Percentiles rank a stretch among this genome's conserved stretches.
phyloP scores from a whole-genome alignment of 2,888 invertebrate genomes.

The Cataglyphis livida region DNA sequence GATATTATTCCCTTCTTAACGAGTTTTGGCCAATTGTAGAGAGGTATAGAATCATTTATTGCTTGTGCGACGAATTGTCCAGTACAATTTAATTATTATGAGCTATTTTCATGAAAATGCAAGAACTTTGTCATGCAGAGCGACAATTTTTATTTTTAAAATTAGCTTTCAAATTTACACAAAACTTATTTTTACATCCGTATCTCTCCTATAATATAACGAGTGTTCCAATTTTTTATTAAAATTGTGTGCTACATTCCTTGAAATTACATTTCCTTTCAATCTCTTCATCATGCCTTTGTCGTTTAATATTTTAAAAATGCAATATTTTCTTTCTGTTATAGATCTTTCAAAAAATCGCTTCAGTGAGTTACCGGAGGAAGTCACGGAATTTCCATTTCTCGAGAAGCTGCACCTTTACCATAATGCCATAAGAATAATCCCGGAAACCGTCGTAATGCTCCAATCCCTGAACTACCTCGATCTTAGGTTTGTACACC shows the following conservation, averaged over 20 bases:
- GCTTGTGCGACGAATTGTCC: not conserved
- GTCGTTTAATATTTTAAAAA: constrained; percentile 20
- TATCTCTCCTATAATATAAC: not conserved
- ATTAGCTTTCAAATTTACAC: constrained; percentile 18
- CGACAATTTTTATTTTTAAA: constrained; percentile 7
- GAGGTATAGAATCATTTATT: not conserved
- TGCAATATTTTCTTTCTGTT: constrained; percentile 79
- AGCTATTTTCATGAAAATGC: not conserved
- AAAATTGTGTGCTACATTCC: constrained; percentile 9
- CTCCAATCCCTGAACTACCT: constrained; percentile 95
- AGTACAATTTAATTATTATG: not conserved
- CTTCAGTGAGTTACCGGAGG: constrained; percentile 95
- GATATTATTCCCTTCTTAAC: constrained; percentile 45
- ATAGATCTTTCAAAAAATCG: constrained; percentile 95
- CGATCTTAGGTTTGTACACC: constrained; percentile 92
- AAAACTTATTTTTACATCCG: not conserved
- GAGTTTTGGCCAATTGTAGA: constrained; percentile 26
- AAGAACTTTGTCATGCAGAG: not conserved
- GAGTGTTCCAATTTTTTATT: constrained; percentile 13
- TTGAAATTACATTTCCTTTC: not conserved
- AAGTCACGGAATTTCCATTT: constrained; percentile 94
- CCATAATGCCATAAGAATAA: constrained; percentile 95
- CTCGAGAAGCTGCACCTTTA: constrained; percentile 95
- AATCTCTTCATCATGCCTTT: not conserved
- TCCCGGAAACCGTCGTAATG: constrained; percentile 94